Percentiles rank a stretch among this genome's conserved stretches.
phyloP scores from a whole-genome alignment of 2,113 vertebrate species.

The Ctenomys sociabilis region DNA sequence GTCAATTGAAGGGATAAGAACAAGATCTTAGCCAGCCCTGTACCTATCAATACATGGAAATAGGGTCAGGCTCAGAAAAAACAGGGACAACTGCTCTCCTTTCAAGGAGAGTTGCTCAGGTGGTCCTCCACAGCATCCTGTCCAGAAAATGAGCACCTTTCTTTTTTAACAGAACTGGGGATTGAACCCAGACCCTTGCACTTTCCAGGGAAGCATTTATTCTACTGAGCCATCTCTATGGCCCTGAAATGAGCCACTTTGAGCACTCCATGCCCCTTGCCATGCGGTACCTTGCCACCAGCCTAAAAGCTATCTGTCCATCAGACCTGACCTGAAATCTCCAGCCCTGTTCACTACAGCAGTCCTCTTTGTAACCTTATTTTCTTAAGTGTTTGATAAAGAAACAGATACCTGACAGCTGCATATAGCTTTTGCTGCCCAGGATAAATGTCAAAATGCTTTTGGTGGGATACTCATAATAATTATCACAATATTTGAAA shows the following conservation, averaged over 20 bases:
- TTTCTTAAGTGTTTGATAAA: neutral
- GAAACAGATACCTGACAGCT: neutral
- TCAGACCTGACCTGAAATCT: neutral
- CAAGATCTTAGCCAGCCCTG: too few species aligned
- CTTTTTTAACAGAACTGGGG: too few species aligned
- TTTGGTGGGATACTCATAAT: neutral
- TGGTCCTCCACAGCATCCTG: neutral
- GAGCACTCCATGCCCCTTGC: neutral
- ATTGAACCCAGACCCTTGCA: too few species aligned
- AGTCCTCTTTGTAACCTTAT: neutral
- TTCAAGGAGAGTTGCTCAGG: too few species aligned
- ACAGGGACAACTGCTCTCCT: too few species aligned
- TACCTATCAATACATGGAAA: too few species aligned
- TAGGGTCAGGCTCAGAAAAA: too few species aligned
- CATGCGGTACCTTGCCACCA: neutral
- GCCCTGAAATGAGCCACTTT: too few species aligned
- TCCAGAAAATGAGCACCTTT: neutral
- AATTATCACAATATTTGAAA: neutral
- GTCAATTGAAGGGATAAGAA: too few species aligned
- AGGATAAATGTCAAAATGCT: neutral
- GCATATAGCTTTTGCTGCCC: neutral
- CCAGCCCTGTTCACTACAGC: neutral
- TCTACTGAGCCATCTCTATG: too few species aligned
- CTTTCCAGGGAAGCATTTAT: too few species aligned
- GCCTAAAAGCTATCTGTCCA: neutral